Evolutionary conservation across 2,113 vertebrate genomes (phyloP).

Genomic region (Charina bottae): DNA sequence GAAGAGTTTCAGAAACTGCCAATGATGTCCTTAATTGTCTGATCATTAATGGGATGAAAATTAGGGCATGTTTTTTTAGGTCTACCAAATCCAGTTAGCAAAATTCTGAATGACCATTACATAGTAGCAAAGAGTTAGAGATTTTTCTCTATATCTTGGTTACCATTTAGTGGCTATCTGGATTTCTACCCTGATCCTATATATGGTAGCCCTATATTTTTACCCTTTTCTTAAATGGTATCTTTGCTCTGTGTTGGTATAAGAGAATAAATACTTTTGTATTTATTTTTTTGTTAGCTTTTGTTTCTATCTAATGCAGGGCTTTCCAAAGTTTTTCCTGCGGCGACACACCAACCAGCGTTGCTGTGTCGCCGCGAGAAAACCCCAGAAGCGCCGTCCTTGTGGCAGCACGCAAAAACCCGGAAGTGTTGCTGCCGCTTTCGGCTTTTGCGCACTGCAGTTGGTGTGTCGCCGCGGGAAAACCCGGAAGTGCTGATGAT

Average conservation of each 20-base stretch:
- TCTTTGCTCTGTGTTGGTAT: not conserved
- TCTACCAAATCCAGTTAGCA: not conserved
- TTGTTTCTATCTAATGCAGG: not conserved
- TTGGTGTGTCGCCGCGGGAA: too few relatives aligned
- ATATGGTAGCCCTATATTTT: not conserved
- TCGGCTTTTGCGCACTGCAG: too few relatives aligned
- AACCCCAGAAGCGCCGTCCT: too few relatives aligned
- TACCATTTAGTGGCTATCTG: not conserved
- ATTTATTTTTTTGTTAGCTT: too few relatives aligned
- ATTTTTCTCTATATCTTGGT: not conserved
- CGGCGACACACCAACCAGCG: too few relatives aligned
- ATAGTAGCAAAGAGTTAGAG: not conserved
- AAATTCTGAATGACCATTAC: not conserved
- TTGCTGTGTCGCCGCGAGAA: too few relatives aligned
- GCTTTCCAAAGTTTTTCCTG: too few relatives aligned
- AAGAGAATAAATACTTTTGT: not conserved
- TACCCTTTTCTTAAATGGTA: not conserved
- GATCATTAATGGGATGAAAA: not conserved
- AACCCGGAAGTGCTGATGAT: too few relatives aligned
- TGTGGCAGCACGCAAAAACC: too few relatives aligned
- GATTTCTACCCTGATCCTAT: not conserved
- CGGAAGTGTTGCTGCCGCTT: too few relatives aligned
- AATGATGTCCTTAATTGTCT: not conserved
- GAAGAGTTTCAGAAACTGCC: not conserved
- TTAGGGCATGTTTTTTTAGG: not conserved